phyloP scores from a whole-genome alignment of 2,113 vertebrate species.

The Lagopus muta region DNA sequence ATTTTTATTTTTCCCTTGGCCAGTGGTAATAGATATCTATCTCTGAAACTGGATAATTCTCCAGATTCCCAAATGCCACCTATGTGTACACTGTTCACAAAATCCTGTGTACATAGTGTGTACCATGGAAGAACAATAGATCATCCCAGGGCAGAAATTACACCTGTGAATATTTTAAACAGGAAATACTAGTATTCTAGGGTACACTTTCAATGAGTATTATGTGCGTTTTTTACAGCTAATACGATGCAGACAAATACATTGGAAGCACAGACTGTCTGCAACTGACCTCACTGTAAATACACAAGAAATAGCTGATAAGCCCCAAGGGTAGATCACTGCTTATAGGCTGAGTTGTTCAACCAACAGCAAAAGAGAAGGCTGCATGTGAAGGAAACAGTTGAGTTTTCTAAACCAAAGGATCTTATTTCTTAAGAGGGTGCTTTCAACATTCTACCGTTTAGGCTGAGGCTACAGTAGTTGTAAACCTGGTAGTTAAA shows the following conservation, averaged over 20 bases:
- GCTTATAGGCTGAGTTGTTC: neutral
- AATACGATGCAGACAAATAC: neutral
- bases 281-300: neutral
- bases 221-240: neutral
- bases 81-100: neutral
- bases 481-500: neutral
- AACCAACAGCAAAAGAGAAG: neutral
- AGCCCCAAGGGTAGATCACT: neutral
- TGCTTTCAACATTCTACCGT: neutral
- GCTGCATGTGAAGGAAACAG: neutral
- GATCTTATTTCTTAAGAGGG: neutral
- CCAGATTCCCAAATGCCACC: neutral
- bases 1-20: neutral
- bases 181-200: neutral
- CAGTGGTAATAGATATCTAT: neutral
- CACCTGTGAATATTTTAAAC: neutral
- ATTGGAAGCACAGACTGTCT: neutral
- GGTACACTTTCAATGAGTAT: neutral
- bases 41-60: neutral
- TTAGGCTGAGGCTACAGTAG: neutral
- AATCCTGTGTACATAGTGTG: neutral
- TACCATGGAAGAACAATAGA: neutral
- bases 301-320: neutral
- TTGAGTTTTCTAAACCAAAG: neutral
- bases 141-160: neutral